Evolutionary conservation across 1,140 invertebrate species (phyloP).

Genomic region (Papilio machaon): DNA sequence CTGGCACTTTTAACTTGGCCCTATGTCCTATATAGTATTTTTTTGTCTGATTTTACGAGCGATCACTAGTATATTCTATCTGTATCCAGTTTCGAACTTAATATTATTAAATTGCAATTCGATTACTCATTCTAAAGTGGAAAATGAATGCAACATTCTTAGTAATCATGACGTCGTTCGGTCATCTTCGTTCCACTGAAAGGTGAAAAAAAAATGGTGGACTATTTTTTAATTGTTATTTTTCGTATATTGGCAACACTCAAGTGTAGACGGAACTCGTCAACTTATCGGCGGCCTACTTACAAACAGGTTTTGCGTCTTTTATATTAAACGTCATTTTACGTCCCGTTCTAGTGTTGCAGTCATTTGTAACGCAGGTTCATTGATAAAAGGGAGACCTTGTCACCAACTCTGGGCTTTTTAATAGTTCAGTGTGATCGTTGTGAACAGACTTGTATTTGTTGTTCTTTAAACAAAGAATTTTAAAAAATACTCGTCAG

Average conservation of each 20-base stretch:
- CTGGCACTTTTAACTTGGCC: no score
- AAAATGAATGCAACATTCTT: background rate
- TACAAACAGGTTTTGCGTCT: conserved; percentile 30
- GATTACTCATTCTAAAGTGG: background rate
- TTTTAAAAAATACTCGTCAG: background rate
- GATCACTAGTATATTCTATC: background rate
- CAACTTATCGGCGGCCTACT: conserved; percentile 25
- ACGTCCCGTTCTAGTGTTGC: conserved; percentile 21
- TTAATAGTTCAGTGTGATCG: background rate
- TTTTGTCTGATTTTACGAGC: background rate
- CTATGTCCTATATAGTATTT: background rate
- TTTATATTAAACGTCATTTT: conserved; percentile 11
- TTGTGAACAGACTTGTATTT: conserved; percentile 6
- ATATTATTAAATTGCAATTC: background rate
- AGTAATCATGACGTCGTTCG: background rate
- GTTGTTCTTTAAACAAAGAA: background rate
- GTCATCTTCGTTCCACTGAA: background rate
- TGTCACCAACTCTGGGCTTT: background rate
- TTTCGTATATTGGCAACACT: conserved; percentile 28
- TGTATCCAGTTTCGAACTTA: background rate
- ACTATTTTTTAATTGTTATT: background rate
- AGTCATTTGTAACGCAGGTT: background rate
- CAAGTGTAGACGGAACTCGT: background rate
- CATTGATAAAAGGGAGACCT: conserved; percentile 34
- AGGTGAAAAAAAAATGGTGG: background rate